Evolutionary conservation across 2,888 invertebrate species (phyloP), one percentile per base, ranked within the genome.

Genomic region (Hemithea aestivaria): DNA sequence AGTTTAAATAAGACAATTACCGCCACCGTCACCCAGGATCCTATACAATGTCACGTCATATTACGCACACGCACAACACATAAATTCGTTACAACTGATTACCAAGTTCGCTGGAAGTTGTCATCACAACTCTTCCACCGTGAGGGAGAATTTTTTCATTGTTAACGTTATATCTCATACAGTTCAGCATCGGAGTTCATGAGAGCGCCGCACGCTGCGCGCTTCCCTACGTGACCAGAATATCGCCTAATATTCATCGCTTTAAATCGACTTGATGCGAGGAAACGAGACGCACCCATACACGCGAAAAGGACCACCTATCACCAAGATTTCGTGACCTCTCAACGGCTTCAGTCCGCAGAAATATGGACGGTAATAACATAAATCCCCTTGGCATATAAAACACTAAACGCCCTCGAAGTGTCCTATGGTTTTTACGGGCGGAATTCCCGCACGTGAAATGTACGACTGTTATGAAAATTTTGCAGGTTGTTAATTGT

Each of bases 301-400:
- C 53, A 65, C 38, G 24, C 35, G 63, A 82, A 52, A 50, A 66
- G 57, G 73, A 67, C 30, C 43, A 46, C 54, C 66, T 69, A 71
- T 72, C 70, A 65, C 74, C 76, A 76, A 83, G 84, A 84, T 77
- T 83, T 75, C 83, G 87, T 85, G 87, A 85, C 87, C 85, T 87
- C 82, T 87, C 87, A 83, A 70, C 82, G 72, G 76, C 76, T 83
- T 77, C 79, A 74, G 82, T 74, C 79, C 75, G 74, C 73, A 85
- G 78, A 88, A 87, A 87, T 87, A 88, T 87, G 87, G 83, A 76
- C 73, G 78, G 87, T 82, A 87, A 87, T 87, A 87, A 87, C 83
- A 85, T 87, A 87, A 87, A 88, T 87, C 87, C 85, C 76, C 81
- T 78, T 73, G 80, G 85, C 83, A 84, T 87, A 87, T 87, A 87